Percentiles rank a stretch among this genome's conserved stretches.
Conservation (phyloP, 2,113 vertebrate species). For the Channa argus region DNA sequence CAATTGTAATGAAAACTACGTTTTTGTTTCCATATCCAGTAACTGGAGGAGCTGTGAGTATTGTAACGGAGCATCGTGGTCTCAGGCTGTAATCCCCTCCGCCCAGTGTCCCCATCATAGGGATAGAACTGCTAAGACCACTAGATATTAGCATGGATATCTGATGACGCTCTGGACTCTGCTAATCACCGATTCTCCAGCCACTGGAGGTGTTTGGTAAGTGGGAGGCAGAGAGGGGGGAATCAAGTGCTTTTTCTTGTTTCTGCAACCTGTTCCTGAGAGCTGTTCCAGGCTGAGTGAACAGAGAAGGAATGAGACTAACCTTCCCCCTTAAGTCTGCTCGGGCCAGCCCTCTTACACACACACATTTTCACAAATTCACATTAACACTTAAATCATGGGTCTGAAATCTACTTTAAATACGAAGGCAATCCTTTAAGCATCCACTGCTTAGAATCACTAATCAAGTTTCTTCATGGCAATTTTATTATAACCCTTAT, state of each 20-base stretch:
- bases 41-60: constrained; percentile 10
- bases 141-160: constrained; percentile 80
- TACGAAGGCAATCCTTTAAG: constrained; percentile 45
- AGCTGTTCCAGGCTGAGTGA: constrained; percentile 53
- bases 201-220: constrained; percentile 48
- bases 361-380: constrained; percentile 14
- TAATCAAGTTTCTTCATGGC: constrained; percentile 50
- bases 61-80: constrained; percentile 2
- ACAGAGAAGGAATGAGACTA: constrained; percentile 46
- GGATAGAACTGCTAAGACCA: constrained; percentile 56
- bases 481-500: constrained; percentile 43
- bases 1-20: background rate
- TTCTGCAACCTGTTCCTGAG: constrained; percentile 63
- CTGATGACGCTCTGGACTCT: constrained; percentile 67
- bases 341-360: background rate
- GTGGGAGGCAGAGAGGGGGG: constrained; percentile 16
- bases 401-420: constrained; percentile 30
- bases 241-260: constrained; percentile 83
- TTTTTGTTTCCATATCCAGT: constrained; percentile 1
- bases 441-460: constrained; percentile 31
- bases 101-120: constrained; percentile 33
- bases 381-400: constrained; percentile 42
- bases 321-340: constrained; percentile 35
- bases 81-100: constrained; percentile 38
- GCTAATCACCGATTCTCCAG: constrained; percentile 56